phyloP scores from a whole-genome alignment of 2,113 vertebrate genomes.

The Crotalus helleri region DNA sequence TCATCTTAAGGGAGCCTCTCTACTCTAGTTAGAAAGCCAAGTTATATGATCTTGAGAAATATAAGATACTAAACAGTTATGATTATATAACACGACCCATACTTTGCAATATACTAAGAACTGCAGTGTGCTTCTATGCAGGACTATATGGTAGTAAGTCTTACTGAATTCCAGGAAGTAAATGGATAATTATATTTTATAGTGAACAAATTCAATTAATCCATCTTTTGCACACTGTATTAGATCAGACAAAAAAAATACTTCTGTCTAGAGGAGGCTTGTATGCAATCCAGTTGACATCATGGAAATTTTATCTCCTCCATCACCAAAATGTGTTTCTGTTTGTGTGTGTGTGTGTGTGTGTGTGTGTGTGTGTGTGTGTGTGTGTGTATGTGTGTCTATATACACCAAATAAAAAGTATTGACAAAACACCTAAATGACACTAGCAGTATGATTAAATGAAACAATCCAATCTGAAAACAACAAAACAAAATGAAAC shows the following conservation, averaged over 20 bases:
- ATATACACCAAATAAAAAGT: background rate
- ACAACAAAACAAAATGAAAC: background rate
- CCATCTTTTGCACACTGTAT: background rate
- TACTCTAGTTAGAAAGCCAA: background rate
- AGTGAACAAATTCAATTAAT: background rate
- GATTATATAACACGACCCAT: background rate
- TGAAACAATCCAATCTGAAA: background rate
- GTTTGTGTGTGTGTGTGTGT: too few relatives aligned
- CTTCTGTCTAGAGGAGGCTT: background rate
- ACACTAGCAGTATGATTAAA: background rate
- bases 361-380: background rate
- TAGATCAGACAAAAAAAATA: background rate
- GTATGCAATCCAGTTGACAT: background rate
- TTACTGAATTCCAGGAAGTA: background rate
- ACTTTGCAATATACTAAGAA: background rate
- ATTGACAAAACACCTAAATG: slow-evolving; percentile 1
- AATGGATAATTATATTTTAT: background rate
- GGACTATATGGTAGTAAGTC: background rate
- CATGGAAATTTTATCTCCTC: background rate
- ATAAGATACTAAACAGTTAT: background rate
- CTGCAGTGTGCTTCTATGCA: background rate
- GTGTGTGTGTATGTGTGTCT: background rate
- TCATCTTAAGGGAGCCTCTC: background rate
- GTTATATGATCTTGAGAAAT: background rate
- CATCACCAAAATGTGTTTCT: background rate